These are phyloP conservation scores for Smutsia temminckii DNA, from an alignment of 2,797 vertebrate genomes.

Conservation along the genomic window DNA sequence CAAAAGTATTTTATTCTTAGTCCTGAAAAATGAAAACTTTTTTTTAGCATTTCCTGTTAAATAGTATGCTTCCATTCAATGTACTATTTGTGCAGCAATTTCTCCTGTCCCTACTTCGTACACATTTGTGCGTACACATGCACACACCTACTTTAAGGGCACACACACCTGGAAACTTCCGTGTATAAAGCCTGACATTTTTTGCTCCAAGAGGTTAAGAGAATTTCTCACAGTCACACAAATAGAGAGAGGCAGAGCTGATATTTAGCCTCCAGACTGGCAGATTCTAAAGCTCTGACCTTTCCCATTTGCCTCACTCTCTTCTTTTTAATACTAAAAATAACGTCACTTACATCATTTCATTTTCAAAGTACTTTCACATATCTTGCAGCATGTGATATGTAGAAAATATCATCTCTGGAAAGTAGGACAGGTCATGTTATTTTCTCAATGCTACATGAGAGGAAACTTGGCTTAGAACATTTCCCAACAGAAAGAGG, in stretches of 20 bases:
- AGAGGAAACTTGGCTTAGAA: not conserved
- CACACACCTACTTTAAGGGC: not conserved
- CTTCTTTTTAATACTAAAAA: not conserved
- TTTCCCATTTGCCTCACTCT: not conserved
- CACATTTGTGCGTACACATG: not conserved
- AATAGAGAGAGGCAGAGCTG: not conserved
- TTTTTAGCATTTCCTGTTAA: not conserved
- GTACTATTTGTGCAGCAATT: not conserved
- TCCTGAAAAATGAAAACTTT: not conserved
- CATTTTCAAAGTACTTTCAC: not conserved
- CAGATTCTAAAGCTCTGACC: not conserved
- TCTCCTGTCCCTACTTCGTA: not conserved
- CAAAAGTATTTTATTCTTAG: slow-evolving; percentile 6
- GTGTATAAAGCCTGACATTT: not conserved
- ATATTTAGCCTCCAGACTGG: not conserved
- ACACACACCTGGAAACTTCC: not conserved
- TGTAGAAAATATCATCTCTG: not conserved
- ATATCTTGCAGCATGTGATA: not conserved
- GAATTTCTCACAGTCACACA: not conserved
- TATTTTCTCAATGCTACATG: not conserved
- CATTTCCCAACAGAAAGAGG: not conserved
- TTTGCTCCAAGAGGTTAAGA: not conserved
- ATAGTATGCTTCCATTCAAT: not conserved
- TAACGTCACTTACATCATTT: not conserved
- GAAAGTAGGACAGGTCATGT: not conserved